Evolutionary conservation across 2,888 invertebrate species (phyloP).

Genomic region (Amiota minor): DNA sequence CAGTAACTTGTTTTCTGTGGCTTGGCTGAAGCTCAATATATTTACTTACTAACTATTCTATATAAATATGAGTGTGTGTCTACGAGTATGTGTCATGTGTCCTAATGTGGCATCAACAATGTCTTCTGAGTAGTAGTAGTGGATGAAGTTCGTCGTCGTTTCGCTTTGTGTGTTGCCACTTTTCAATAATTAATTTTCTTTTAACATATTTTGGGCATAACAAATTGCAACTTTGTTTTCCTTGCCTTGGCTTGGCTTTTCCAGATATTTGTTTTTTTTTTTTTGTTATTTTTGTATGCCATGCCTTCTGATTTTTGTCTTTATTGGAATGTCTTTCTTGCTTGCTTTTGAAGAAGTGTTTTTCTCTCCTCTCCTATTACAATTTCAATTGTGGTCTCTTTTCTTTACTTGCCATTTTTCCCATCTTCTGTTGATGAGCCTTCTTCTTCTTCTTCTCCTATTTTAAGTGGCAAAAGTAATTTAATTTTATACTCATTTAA

Average conservation of each 20-base stretch:
- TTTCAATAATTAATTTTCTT: constrained; percentile 63
- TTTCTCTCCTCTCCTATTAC: neutral
- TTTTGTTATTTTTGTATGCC: neutral
- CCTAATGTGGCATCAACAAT: neutral
- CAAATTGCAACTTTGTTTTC: constrained; percentile 19
- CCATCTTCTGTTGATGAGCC: neutral
- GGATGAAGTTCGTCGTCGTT: neutral
- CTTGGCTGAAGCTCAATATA: neutral
- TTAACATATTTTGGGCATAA: constrained; percentile 52
- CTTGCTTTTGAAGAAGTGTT: neutral
- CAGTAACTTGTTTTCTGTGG: neutral
- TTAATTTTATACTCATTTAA: constrained; percentile 27
- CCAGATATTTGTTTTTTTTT: too few relatives aligned
- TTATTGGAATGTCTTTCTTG: neutral
- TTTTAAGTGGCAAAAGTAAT: constrained; percentile 18
- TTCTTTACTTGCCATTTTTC: neutral
- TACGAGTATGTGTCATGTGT: neutral
- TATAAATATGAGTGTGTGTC: neutral
- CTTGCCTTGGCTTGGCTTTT: too few relatives aligned
- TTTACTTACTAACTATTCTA: too few relatives aligned
- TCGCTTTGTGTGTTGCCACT: constrained; percentile 17
- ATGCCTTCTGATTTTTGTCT: neutral
- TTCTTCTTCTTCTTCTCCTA: neutral
- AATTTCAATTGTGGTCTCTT: too few relatives aligned
- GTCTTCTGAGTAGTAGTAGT: neutral